phyloP scores from a whole-genome alignment of 1,140 invertebrate species.

The Drosophila carrolli region DNA sequence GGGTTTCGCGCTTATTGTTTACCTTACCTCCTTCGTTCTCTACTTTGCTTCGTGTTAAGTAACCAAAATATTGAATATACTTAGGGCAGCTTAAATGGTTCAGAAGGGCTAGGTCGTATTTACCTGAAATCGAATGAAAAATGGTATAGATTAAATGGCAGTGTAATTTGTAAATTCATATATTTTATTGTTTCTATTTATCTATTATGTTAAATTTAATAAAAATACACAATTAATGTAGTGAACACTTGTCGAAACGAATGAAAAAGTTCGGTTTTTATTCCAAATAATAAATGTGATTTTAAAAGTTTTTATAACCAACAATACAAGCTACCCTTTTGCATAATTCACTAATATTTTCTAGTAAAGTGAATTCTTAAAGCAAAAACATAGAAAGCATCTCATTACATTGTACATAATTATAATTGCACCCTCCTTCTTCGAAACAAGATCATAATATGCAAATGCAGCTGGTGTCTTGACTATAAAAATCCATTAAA shows the following conservation, averaged over 20 bases:
- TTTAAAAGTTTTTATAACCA: background rate
- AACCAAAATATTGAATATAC: constrained; percentile 43
- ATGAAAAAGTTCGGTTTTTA: too few species aligned
- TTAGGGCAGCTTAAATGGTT: background rate
- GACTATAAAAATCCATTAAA: constrained; percentile 62
- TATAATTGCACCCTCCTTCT: constrained; percentile 5
- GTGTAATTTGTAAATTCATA: background rate
- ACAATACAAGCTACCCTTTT: background rate
- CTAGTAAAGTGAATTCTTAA: constrained; percentile 10
- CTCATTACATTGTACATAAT: constrained; percentile 36
- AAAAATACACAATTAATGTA: background rate
- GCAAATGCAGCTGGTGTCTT: constrained; percentile 68
- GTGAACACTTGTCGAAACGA: background rate
- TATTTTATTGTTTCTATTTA: background rate
- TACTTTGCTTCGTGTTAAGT: constrained; percentile 26
- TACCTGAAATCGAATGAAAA: constrained; percentile 21
- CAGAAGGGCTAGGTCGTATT: background rate
- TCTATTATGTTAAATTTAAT: too few species aligned
- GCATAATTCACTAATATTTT: constrained; percentile 10
- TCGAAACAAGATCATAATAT: constrained; percentile 29
- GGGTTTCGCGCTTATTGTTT: constrained; percentile 53
- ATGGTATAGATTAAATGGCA: background rate
- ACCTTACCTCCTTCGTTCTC: constrained; percentile 34
- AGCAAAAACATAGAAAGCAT: constrained; percentile 25
- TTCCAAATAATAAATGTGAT: too few species aligned